Evolutionary conservation across 2,797 vertebrate genomes (phyloP).

Genomic region (Chanos chanos): DNA sequence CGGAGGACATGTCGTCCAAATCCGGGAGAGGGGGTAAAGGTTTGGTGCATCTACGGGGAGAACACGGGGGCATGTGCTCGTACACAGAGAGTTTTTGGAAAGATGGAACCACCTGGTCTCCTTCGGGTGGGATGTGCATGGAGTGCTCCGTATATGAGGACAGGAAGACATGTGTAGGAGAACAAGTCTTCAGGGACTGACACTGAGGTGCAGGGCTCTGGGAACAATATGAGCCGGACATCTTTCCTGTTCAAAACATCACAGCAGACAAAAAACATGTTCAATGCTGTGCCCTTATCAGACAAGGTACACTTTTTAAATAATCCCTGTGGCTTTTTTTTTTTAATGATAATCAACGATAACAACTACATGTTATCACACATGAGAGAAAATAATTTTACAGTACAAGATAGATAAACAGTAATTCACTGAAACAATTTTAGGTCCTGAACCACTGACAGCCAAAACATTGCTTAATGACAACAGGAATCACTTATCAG

Average conservation of each 20-base stretch:
- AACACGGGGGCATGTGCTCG: slow-evolving; percentile 61
- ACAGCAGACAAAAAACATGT: background rate
- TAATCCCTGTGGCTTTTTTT: background rate
- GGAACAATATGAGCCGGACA: slow-evolving; percentile 28
- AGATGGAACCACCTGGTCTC: slow-evolving; percentile 78
- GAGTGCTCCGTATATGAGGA: slow-evolving; percentile 48
- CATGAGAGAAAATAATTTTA: background rate
- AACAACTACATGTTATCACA: background rate
- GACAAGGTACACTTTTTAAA: background rate
- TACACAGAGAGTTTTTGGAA: slow-evolving; percentile 76
- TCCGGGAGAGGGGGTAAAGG: slow-evolving; percentile 85
- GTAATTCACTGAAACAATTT: background rate
- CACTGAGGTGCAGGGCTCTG: slow-evolving; percentile 44
- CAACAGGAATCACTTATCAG: slow-evolving; percentile 62
- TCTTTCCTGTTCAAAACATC: slow-evolving; percentile 23
- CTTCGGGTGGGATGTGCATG: slow-evolving; percentile 53
- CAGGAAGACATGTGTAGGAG: slow-evolving; percentile 55
- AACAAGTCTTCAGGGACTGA: slow-evolving; percentile 60
- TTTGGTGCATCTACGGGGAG: slow-evolving; percentile 71
- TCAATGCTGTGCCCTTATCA: background rate
- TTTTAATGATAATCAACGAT: too few relatives aligned
- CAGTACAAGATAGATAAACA: background rate
- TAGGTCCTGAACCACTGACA: slow-evolving; percentile 44
- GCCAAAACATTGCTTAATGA: slow-evolving; percentile 70
- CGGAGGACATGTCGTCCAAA: slow-evolving; percentile 71